Evolutionary conservation across 2,888 invertebrate species (phyloP).

Genomic region (Polyploca ridens): DNA sequence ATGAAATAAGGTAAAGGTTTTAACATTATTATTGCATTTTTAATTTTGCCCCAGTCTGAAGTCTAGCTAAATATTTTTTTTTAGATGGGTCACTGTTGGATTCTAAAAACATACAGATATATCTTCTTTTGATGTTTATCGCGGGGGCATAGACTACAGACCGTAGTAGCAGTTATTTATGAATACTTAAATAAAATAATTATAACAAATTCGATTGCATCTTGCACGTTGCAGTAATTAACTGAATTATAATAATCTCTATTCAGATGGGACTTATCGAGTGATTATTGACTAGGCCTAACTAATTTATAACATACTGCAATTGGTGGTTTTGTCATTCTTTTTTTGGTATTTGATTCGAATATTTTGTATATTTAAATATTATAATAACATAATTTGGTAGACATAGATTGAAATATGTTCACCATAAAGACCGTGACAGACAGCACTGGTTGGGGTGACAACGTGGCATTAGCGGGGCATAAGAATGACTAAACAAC

Average conservation of each 20-base stretch:
- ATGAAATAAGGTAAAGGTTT: background rate
- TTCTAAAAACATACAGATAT: too few relatives aligned
- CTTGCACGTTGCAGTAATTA: background rate
- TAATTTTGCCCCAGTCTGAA: background rate
- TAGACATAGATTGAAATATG: background rate
- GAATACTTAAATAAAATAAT: background rate
- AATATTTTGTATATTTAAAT: slow-evolving; percentile 28
- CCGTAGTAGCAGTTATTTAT: background rate
- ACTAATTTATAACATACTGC: slow-evolving; percentile 55
- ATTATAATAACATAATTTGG: slow-evolving; percentile 14
- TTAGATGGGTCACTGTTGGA: too few relatives aligned
- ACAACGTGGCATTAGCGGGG: background rate
- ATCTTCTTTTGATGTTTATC: too few relatives aligned
- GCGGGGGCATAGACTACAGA: too few relatives aligned
- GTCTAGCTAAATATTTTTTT: background rate
- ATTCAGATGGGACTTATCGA: slow-evolving; percentile 10
- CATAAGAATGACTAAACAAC: too few relatives aligned
- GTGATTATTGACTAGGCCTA: slow-evolving; percentile 69
- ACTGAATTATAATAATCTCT: background rate
- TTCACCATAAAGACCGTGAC: background rate
- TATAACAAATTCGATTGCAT: background rate
- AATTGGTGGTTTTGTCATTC: slow-evolving; percentile 74
- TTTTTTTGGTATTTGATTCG: slow-evolving; percentile 77
- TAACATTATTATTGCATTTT: slow-evolving; percentile 8
- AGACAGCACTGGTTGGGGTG: background rate